Conservation (phyloP, 2,113 vertebrate species). For the Paedocypris sp. region DNA sequence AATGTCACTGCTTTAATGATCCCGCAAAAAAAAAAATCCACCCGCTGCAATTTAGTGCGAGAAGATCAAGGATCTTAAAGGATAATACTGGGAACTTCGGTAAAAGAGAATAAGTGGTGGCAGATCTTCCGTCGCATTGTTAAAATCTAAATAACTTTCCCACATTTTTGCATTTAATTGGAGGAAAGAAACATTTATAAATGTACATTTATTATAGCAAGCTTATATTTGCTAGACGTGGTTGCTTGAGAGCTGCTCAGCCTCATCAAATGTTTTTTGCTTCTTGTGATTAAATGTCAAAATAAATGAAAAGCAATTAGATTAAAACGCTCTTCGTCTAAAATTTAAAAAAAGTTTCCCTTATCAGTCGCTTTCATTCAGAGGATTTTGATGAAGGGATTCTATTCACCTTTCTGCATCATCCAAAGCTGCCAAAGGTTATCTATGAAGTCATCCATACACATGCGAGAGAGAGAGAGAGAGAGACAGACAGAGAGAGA, state of each 20-base stretch:
- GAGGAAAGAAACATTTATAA: no score
- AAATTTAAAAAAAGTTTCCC: no score
- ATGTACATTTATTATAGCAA: no score
- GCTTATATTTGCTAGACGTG: no score
- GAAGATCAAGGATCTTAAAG: constrained; percentile 60
- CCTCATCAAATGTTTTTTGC: no score
- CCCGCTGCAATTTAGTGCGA: constrained; percentile 47
- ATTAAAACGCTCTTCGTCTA: no score
- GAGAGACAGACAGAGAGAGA: constrained; percentile 4
- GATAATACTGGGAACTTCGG: constrained; percentile 41
- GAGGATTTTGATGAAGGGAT: constrained; percentile 27
- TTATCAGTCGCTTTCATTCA: constrained; percentile 19
- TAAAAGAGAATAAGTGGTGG: constrained; percentile 33
- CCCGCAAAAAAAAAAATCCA: constrained; percentile 56
- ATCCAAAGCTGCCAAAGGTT: constrained; percentile 33
- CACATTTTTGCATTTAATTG: no score
- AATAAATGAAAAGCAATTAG: no score
- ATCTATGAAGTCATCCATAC: constrained; percentile 35
- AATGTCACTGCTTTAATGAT: constrained; percentile 59
- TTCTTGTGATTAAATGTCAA: no score
- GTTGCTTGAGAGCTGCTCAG: no score
- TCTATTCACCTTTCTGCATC: constrained; percentile 41
- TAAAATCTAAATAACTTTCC: no score
- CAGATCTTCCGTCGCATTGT: constrained; percentile 46
- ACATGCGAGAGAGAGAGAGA: constrained; percentile 16